A percentile compares a stretch with the other conserved stretches of the same genome.
Conservation (phyloP, 2,113 vertebrate species). For the Halcyon senegalensis region DNA sequence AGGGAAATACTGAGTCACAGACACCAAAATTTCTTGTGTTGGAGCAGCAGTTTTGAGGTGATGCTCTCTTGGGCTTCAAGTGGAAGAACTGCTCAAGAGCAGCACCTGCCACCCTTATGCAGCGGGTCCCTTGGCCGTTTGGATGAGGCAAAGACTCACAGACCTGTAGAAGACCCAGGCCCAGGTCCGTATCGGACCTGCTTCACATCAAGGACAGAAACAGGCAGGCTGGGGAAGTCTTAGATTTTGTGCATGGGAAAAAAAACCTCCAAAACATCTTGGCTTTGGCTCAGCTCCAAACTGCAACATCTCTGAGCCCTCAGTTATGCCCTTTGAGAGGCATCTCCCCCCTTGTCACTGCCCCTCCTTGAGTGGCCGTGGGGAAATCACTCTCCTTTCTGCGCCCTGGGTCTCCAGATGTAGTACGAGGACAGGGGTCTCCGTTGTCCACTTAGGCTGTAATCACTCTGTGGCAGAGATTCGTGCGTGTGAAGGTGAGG, state of each 20-base stretch:
- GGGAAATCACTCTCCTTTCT: not conserved
- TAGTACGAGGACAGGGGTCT: not conserved
- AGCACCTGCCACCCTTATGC: too few species aligned
- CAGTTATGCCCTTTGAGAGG: accelerated
- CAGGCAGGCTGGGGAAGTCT: not conserved
- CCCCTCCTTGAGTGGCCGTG: not conserved
- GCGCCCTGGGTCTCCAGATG: not conserved
- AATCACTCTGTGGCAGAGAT: not conserved
- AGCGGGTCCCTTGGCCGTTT: not conserved
- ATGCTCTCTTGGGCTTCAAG: not conserved
- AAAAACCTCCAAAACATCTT: not conserved
- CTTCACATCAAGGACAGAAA: not conserved
- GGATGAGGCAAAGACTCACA: not conserved
- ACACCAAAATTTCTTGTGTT: not conserved
- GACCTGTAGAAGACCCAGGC: not conserved
- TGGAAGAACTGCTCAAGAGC: not conserved
- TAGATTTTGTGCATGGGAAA: not conserved
- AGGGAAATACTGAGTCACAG: not conserved
- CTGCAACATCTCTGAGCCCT: not conserved
- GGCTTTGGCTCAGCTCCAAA: not conserved
- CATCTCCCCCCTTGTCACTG: not conserved
- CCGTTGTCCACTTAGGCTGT: accelerated
- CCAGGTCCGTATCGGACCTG: not conserved
- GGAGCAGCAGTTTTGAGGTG: not conserved
- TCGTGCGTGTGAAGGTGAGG: not conserved